These are phyloP conservation scores for Motacilla alba DNA, from an alignment of 2,113 vertebrate species.

Conservation along the genomic window DNA sequence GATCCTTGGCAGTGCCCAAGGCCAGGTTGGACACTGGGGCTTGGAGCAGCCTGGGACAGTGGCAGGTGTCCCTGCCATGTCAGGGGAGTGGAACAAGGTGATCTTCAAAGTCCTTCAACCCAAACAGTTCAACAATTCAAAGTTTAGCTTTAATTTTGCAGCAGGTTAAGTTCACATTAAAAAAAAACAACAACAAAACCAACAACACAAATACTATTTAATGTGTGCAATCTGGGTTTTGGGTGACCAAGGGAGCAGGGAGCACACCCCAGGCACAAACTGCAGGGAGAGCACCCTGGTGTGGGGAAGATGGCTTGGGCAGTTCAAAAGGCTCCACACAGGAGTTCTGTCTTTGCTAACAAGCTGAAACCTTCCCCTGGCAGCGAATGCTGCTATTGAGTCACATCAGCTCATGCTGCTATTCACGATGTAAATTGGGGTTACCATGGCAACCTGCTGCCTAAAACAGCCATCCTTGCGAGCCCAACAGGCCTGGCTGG, in stretches of 20 bases:
- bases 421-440: neutral
- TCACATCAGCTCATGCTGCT: neutral
- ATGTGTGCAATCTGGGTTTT: neutral
- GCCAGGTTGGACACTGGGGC: fast-evolving
- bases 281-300: no score
- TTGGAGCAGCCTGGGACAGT: fast-evolving
- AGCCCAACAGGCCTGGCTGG: neutral
- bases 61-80: neutral
- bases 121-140: neutral
- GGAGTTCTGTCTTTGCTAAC: neutral
- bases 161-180: neutral
- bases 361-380: neutral
- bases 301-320: neutral
- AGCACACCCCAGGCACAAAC: fast-evolving
- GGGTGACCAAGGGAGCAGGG: neutral
- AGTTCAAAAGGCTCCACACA: neutral
- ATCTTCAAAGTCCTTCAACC: neutral
- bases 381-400: neutral
- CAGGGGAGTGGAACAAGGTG: neutral
- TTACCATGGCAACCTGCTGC: slow-evolving; percentile 5
- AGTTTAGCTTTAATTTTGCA: neutral
- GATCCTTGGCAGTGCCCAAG: neutral
- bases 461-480: neutral
- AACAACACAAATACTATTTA: neutral
- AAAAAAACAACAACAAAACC: neutral